Base-by-base conservation (phyloP, 1,140 invertebrate species). In the Helicoverpa zea region DNA sequence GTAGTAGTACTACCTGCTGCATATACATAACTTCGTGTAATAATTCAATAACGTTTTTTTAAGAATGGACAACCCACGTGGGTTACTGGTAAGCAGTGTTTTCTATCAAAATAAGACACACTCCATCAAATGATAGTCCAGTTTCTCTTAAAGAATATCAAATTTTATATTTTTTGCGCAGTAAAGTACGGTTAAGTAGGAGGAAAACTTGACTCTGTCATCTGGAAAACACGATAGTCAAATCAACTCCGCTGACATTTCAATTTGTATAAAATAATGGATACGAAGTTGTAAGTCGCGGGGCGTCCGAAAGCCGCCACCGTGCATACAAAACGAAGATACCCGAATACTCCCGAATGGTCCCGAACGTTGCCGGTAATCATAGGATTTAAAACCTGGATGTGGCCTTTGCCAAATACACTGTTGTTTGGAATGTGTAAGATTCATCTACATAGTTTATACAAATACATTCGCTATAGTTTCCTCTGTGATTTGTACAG, bases 191-290 rank as follows among this genome's bases (percentile, higher is more conserved):
- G 18, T 29, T 11, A 18, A 12, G 18, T 54, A 16, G 13, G 2
- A 43, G 10, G 10, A 66, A 66, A 18, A 43, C 3, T 49, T 18
- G 23, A 23, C 1, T 5, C 2, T 23, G 30, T 2, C 23, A n/a
- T 4, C 23, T 64, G 13, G 16, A 56, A 78, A 68, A 76, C 52
- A 80, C 58, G 81, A 79, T 74, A 78, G 81, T 74, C 79, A 83
- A 86, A 83, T 88, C 83, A 81, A 77, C 80, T 58, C 64, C 64
- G 84, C 70, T 86, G 87, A 87, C 87, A 83, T 89, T 89, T 86
- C 87, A 87, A 87, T 89, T 89, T 89, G 85, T 85, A 83, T 88
- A 84, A 88, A 89, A 89, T 89, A 89, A 88, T 89, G 84, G 82
- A 49, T 68, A 68, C 66, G 52, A 47, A 63, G 73, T 88, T 87